Base-by-base conservation (phyloP, 2,113 vertebrate genomes). In the Corythaixoides concolor region DNA sequence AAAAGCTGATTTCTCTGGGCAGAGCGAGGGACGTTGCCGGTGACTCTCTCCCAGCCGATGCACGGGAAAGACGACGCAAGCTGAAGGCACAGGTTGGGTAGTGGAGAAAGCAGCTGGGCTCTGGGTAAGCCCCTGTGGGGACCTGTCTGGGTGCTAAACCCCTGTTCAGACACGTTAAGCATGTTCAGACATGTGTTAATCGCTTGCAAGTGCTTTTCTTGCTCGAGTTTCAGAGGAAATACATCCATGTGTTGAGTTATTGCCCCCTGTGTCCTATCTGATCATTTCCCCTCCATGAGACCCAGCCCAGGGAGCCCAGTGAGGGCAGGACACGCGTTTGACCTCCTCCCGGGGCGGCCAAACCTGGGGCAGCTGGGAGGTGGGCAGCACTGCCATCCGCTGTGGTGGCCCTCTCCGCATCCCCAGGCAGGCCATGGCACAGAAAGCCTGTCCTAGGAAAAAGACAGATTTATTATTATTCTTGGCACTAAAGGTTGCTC, bases 271-370 rank as follows among this genome's bases (percentile, higher is more conserved):
- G 26, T 21, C 60, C 41, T 19, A 11, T 12, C 60, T 62, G 64
- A 27, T 26, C 37, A 0, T 5, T 64, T 28, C 7, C 18, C 30
- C 16, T 49, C 13, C 8, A 4, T 8, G 32, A 22, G 59, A 45
- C 12, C n/a, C 32, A n/a, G 68, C 11, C n/a, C 0, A 1, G 47
- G 15, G 33, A 68, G 27, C 21, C 9, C 56, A 1, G 0, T 0
- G 3, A n/a, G 5, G 2, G 5, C n/a, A 55, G 47, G 53, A 47
- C 24, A 15, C 0, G 1, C 0, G 1, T 26, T 19, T 37, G 49
- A 45, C 35, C 24, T 45, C 13, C 24, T 64, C 13, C 26, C 2
- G 2, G 32, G n/a, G 59, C 47, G 45, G 28, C 52, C 1, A 5
- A 75, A 32, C 5, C 20, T 0, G 0, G 22, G 22, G 11, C 35